Base-by-base conservation (phyloP, 1,140 invertebrate species). In the Cephus cinctus region DNA sequence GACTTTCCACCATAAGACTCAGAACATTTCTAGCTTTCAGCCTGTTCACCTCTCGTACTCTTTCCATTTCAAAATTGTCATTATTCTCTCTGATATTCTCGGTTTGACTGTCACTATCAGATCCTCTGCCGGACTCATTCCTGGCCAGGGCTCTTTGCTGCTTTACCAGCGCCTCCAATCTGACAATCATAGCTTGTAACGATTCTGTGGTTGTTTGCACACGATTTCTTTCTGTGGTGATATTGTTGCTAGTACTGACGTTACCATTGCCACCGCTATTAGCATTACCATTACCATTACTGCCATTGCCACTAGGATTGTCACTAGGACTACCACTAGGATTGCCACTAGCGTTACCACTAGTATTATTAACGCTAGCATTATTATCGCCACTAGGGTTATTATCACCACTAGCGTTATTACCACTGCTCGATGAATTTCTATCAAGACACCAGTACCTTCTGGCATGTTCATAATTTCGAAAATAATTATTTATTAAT, bases 1-100 rank as follows among this genome's bases (percentile, higher is more conserved):
- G 52, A 44, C 63, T 68, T 25, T 67, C 62, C 2, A 77, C 71
- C 65, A 75, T 76, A 8, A 65, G 47, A n/a, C 65, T 61, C 5
- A 75, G 54, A 2, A 69, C 61, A 50, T 70, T 59, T 35, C 67
- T 71, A 43, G n/a, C n/a, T n/a, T n/a, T n/a, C 20, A 16, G 32
- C 43, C 32, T 51, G 42, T 11, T 12, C 12, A 15, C 35, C 12
- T 38, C 16, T 11, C 16, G 18, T 1, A 12, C 11, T 20, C 11
- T 40, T 12, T 62, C 61, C 45, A 56, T 53, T 43, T 63, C 51
- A 8, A 54, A 52, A 56, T 55, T 50, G 4, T 52, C 58, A 1
- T 43, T 47, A 5, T 44, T 55, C 16, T 47, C 40, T 14, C 20
- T 47, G n/a, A 36, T 16, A 42, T 36, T 57, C 18, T 55, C 49